Conservation (phyloP, 23 tunicate genomes). For the Corella eumyota region DNA sequence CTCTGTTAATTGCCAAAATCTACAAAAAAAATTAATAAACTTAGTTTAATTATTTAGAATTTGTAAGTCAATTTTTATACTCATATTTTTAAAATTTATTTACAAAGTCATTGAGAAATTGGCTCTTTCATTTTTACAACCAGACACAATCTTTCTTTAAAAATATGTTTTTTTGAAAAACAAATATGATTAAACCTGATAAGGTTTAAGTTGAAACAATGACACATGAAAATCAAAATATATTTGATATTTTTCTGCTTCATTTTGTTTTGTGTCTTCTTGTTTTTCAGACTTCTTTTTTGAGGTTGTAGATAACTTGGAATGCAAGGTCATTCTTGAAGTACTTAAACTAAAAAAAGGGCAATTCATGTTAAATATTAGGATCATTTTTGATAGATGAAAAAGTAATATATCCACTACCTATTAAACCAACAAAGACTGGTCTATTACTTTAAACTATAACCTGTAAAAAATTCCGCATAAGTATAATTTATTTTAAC, state of each 20-base stretch:
- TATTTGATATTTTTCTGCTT: slow-evolving; percentile 28
- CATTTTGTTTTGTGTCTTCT: not conserved
- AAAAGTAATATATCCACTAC: no score
- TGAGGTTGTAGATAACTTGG: no score
- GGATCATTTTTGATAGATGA: no score
- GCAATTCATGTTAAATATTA: no score
- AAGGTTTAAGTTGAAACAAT: slow-evolving; percentile 23
- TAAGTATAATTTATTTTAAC: no score
- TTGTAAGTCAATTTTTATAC: not conserved
- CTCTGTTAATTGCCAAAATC: slow-evolving; percentile 87
- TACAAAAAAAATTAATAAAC: slow-evolving; percentile 1
- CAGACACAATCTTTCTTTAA: not conserved
- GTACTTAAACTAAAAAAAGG: no score
- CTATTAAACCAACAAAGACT: no score
- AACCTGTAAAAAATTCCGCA: no score
- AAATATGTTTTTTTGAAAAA: slow-evolving; percentile 3
- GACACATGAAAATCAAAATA: slow-evolving; percentile 40
- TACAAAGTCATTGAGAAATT: not conserved
- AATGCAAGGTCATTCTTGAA: no score
- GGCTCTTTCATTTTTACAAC: not conserved
- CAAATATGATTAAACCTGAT: no score
- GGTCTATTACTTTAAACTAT: no score
- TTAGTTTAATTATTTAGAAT: not conserved
- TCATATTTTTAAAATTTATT: not conserved
- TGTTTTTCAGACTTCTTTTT: slow-evolving; percentile 20